Evolutionary conservation across 2,797 vertebrate species (phyloP).

Genomic region (Myripristis jacobus): DNA sequence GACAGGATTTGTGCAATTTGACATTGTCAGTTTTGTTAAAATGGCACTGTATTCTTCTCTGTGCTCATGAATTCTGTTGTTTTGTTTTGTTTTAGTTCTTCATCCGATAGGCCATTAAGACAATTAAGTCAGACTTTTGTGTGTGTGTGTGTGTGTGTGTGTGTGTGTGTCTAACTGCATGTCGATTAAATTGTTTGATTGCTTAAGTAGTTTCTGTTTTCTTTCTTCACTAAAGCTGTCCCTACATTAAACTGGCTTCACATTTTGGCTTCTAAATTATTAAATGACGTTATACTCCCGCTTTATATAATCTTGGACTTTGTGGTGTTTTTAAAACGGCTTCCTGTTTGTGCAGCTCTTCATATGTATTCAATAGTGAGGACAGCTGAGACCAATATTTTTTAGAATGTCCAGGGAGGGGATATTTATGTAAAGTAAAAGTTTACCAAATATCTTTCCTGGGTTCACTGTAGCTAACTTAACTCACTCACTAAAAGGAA

Average conservation of each 20-base stretch:
- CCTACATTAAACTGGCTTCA: too few species aligned
- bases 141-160: too few species aligned
- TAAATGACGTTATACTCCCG: background rate
- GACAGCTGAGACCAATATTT: conserved; percentile 10
- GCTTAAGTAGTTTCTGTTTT: too few species aligned
- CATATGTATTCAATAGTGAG: conserved; percentile 28
- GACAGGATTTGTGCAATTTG: background rate
- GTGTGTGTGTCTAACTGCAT: too few species aligned
- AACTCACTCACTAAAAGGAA: conserved; percentile 55
- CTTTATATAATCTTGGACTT: background rate
- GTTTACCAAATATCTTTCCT: conserved; percentile 47
- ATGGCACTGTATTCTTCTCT: background rate
- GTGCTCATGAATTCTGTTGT: background rate
- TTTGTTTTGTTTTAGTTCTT: too few species aligned
- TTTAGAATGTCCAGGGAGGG: conserved; percentile 37
- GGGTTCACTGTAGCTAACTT: conserved; percentile 62
- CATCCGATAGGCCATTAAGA: too few species aligned
- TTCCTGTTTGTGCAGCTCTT: conserved; percentile 8
- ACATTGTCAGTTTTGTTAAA: too few species aligned
- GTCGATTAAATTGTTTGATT: too few species aligned
- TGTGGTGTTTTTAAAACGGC: conserved; percentile 1
- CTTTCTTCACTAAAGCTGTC: too few species aligned
- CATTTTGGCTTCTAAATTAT: too few species aligned
- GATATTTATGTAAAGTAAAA: conserved; percentile 63
- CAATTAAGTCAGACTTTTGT: too few species aligned